Conservation (phyloP, 1,140 invertebrate species). For the Ceratosolen fusciceps region DNA sequence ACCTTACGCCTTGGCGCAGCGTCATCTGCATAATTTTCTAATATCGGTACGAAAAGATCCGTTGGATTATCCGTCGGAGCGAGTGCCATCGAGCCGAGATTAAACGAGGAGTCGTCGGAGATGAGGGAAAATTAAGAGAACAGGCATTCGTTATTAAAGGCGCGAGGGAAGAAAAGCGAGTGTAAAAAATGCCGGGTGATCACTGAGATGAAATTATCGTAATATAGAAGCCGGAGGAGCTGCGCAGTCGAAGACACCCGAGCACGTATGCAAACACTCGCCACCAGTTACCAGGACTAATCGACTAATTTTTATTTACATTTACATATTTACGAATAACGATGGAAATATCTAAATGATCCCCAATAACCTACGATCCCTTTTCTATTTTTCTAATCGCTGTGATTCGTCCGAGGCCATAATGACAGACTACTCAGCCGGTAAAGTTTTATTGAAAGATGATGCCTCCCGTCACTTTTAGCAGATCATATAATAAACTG, state of each 20-base stretch:
- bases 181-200: too few species aligned
- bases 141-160: too few species aligned
- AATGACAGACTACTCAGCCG: not conserved
- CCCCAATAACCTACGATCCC: not conserved
- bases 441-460: conserved; percentile 28
- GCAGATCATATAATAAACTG: conserved; percentile 36
- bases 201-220: too few species aligned
- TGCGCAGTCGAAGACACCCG: not conserved
- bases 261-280: not conserved
- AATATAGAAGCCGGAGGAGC: too few species aligned
- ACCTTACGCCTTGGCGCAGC: conserved; percentile 46
- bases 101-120: not conserved
- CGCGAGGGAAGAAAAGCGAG: not conserved
- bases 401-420: not conserved
- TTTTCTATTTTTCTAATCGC: conserved; percentile 7
- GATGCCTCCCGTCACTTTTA: conserved; percentile 20
- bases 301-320: conserved; percentile 13
- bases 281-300: not conserved
- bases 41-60: conserved; percentile 46
- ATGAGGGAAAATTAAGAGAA: not conserved
- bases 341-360: conserved; percentile 1
- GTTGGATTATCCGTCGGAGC: conserved; percentile 41
- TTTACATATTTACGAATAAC: not conserved
- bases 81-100: not conserved
- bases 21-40: conserved; percentile 57